Percentiles rank a stretch among this genome's conserved stretches.
phyloP scores from a whole-genome alignment of 2,888 invertebrate genomes.

The Microctonus aethiopoides region DNA sequence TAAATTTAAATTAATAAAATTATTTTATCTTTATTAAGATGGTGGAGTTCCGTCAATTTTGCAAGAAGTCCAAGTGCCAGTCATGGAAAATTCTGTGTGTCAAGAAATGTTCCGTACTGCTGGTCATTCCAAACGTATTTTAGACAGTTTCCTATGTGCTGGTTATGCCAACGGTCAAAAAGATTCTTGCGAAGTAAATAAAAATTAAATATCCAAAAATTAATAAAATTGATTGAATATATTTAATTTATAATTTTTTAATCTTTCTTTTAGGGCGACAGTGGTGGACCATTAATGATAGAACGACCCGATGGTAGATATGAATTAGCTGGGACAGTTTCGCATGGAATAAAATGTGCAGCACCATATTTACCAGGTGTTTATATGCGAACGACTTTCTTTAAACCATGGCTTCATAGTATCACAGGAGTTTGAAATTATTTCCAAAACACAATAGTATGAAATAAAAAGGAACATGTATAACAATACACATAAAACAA shows the following conservation, averaged over 20 bases:
- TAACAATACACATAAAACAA: background rate
- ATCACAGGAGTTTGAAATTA: slow-evolving; percentile 77
- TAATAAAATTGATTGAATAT: background rate
- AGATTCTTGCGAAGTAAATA: slow-evolving; percentile 88
- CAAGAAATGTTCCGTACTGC: slow-evolving; percentile 95
- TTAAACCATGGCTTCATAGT: slow-evolving; percentile 90
- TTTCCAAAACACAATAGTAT: slow-evolving; percentile 3
- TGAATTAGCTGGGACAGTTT: slow-evolving; percentile 90
- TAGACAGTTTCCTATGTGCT: slow-evolving; percentile 89
- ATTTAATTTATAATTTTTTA: slow-evolving; percentile 21
- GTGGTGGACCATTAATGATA: slow-evolving; percentile 89
- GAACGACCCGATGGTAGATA: slow-evolving; percentile 86
- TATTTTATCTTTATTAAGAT: slow-evolving; percentile 61
- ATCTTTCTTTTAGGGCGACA: slow-evolving; percentile 80
- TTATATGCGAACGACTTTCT: slow-evolving; percentile 92
- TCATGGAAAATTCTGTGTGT: slow-evolving; percentile 90
- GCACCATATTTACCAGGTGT: slow-evolving; percentile 92
- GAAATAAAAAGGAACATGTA: too few relatives aligned
- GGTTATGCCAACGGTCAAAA: slow-evolving; percentile 93
- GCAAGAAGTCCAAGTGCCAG: slow-evolving; percentile 92
- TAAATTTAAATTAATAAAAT: background rate
- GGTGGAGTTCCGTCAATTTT: slow-evolving; percentile 90
- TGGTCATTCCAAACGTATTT: slow-evolving; percentile 87
- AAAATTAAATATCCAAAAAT: background rate
- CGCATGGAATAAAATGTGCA: slow-evolving; percentile 95